Evolutionary conservation across 2,888 invertebrate species (phyloP).

Genomic region (Mesorhabditis sp.): DNA sequence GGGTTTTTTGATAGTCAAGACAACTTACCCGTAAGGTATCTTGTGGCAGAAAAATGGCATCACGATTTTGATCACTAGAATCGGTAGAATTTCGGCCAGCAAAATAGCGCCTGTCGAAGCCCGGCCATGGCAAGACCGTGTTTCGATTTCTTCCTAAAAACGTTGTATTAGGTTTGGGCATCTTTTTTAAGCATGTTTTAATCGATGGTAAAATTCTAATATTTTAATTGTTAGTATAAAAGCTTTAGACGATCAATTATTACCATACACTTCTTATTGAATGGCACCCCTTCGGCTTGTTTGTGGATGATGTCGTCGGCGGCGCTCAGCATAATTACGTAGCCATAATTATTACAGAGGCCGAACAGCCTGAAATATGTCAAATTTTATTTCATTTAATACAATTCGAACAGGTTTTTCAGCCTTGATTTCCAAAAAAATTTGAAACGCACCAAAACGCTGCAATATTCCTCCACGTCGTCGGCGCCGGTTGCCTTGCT

Average conservation of each 20-base stretch:
- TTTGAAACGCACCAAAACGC: too few species aligned
- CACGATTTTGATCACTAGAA: slow-evolving; percentile 70
- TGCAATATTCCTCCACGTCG: too few species aligned
- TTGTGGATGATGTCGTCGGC: slow-evolving; percentile 71
- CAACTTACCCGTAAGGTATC: slow-evolving; percentile 59
- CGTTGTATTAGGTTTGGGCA: background rate
- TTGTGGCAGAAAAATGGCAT: slow-evolving; percentile 69
- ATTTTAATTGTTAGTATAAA: background rate
- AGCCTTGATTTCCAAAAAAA: too few species aligned
- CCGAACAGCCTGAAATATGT: slow-evolving; percentile 80
- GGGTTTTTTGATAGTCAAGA: background rate
- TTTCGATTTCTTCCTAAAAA: background rate
- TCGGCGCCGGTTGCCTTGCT: too few species aligned
- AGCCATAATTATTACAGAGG: slow-evolving; percentile 80
- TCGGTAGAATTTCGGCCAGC: slow-evolving; percentile 76
- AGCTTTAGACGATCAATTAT: too few species aligned
- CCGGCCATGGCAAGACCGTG: background rate
- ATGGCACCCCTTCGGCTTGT: slow-evolving; percentile 12
- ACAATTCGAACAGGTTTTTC: too few species aligned
- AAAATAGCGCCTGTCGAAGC: slow-evolving; percentile 66
- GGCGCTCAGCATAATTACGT: slow-evolving; percentile 80
- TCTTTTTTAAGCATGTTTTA: background rate
- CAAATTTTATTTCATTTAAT: too few species aligned
- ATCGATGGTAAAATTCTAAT: background rate
- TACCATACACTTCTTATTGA: too few species aligned